A percentile compares a stretch with the other conserved stretches of the same genome.
phyloP scores from a whole-genome alignment of 1,140 invertebrate species.

The Papilio polyxenes region DNA sequence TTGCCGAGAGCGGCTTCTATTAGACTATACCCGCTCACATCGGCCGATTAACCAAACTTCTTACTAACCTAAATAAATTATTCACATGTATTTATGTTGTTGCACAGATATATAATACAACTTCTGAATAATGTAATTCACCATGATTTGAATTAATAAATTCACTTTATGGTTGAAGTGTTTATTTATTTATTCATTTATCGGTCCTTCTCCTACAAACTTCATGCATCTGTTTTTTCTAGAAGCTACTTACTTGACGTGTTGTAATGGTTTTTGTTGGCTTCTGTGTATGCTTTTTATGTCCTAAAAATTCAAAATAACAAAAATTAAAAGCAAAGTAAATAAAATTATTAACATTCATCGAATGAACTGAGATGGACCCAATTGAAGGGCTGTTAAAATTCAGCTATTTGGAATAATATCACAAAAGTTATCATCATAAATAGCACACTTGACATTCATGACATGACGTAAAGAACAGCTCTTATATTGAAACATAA shows the following conservation, averaged over 20 bases:
- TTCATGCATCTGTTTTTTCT: too few species aligned
- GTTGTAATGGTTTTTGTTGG: too few species aligned
- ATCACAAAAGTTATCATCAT: conserved; percentile 6
- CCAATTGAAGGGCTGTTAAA: not conserved
- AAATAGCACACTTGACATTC: conserved; percentile 15
- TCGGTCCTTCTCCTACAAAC: too few species aligned
- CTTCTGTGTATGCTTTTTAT: too few species aligned
- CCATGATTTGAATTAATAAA: not conserved
- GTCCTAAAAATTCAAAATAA: too few species aligned
- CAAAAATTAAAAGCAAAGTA: not conserved
- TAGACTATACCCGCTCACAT: not conserved
- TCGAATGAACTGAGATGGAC: too few species aligned
- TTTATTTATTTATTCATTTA: too few species aligned
- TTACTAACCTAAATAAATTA: conserved; percentile 17
- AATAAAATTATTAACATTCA: too few species aligned
- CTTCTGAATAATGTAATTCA: not conserved
- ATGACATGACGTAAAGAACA: not conserved
- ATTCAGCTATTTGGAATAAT: not conserved
- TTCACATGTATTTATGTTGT: not conserved
- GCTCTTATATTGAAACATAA: conserved; percentile 9
- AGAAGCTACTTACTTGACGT: too few species aligned
- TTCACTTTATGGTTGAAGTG: too few species aligned
- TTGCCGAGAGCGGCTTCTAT: conserved; percentile 48
- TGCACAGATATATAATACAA: not conserved
- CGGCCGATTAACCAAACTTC: conserved; percentile 37